Conservation (phyloP, 2,888 invertebrate species). For the Linhomoeus sp. region DNA sequence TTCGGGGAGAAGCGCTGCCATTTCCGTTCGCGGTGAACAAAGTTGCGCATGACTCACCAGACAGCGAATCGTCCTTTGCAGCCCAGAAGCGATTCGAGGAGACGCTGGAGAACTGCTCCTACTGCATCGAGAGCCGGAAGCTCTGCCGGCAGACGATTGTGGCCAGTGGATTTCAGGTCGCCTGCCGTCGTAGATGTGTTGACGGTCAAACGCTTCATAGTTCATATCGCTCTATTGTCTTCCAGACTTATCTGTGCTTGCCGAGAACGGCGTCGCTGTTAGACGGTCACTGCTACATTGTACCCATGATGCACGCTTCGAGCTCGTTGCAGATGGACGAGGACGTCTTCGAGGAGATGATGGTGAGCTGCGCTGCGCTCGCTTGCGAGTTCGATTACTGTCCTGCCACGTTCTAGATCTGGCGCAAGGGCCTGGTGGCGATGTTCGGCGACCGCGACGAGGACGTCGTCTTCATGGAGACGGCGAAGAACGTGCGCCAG, state of each 20-base stretch:
- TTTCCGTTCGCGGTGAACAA: no score
- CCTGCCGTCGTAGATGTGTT: not conserved
- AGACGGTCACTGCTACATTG: constrained; percentile 60
- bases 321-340: constrained; percentile 71
- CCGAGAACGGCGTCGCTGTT: constrained; percentile 60
- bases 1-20: no score
- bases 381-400: not conserved
- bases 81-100: constrained; percentile 50
- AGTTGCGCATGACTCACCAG: no score
- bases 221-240: not conserved
- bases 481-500: constrained; percentile 48
- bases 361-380: constrained; percentile 33
- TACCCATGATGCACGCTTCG: constrained; percentile 56
- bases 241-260: constrained; percentile 51
- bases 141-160: constrained; percentile 67
- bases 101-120: constrained; percentile 54
- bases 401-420: constrained; percentile 38
- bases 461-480: constrained; percentile 77
- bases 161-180: constrained; percentile 51
- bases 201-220: constrained; percentile 5
- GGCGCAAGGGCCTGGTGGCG: constrained; percentile 52
- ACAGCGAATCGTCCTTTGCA: constrained; percentile 11
- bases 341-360: constrained; percentile 74
- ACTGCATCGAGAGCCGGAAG: constrained; percentile 57
- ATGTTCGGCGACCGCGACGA: constrained; percentile 51